phyloP scores from a whole-genome alignment of 2,888 invertebrate genomes.

The Rambutsinella grinnellia region DNA sequence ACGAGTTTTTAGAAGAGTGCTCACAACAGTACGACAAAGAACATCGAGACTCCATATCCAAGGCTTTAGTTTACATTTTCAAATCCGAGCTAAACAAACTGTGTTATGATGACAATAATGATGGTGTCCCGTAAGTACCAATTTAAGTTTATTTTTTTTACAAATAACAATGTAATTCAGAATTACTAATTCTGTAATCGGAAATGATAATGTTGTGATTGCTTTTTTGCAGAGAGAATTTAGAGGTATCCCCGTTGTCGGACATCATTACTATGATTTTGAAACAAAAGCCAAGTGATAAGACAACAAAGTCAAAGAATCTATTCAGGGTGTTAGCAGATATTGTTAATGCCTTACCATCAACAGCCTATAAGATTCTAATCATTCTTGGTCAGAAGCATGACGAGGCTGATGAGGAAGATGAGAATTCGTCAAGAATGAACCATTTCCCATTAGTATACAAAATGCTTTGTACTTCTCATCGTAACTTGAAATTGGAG shows the following conservation, averaged over 20 bases:
- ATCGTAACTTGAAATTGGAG: slow-evolving; percentile 62
- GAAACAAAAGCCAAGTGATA: slow-evolving; percentile 60
- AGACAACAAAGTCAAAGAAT: slow-evolving; percentile 59
- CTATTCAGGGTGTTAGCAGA: slow-evolving; percentile 61
- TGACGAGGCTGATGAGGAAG: slow-evolving; percentile 37
- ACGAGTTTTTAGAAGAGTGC: slow-evolving; percentile 62
- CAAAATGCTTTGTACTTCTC: slow-evolving; percentile 57
- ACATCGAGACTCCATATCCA: slow-evolving; percentile 56
- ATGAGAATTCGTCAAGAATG: slow-evolving; percentile 33
- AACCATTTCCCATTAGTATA: slow-evolving; percentile 51
- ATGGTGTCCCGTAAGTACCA: slow-evolving; percentile 55
- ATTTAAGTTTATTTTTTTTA: not conserved
- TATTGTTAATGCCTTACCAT: slow-evolving; percentile 53
- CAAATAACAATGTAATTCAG: not conserved
- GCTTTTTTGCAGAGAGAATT: slow-evolving; percentile 49
- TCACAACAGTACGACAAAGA: slow-evolving; percentile 58
- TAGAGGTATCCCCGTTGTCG: slow-evolving; percentile 58
- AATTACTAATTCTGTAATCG: not conserved
- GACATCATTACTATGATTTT: slow-evolving; percentile 56
- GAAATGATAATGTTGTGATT: not conserved
- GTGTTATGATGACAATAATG: slow-evolving; percentile 57
- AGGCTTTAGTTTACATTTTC: slow-evolving; percentile 60
- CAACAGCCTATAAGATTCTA: slow-evolving; percentile 58
- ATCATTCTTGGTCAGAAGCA: slow-evolving; percentile 60
- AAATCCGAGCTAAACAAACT: slow-evolving; percentile 58